phyloP scores from a whole-genome alignment of 2,888 invertebrate species.

The Biston stratarius region DNA sequence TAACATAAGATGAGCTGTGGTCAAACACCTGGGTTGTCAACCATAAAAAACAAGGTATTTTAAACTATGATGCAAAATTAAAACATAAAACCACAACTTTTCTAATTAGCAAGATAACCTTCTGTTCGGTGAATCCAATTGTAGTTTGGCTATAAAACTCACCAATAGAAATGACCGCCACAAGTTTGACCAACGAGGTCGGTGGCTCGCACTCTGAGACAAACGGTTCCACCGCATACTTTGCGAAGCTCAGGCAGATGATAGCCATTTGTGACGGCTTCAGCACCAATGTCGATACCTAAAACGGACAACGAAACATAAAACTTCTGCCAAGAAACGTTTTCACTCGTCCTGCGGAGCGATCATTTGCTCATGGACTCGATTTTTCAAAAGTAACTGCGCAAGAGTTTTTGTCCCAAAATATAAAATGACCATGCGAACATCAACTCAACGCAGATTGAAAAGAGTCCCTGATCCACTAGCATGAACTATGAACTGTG shows the following conservation, averaged over 20 bases:
- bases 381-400: neutral
- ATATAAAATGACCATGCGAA: no score
- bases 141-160: slow-evolving; percentile 45
- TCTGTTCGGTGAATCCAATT: neutral
- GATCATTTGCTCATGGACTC: neutral
- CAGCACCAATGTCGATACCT: slow-evolving; percentile 96
- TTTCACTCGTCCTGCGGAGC: neutral
- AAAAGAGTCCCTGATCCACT: no score
- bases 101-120: neutral
- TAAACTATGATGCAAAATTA: no score
- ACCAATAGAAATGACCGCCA: slow-evolving; percentile 95
- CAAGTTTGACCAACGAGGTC: slow-evolving; percentile 93
- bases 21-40: no score
- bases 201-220: slow-evolving; percentile 95
- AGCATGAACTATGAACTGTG: neutral
- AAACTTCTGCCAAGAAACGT: slow-evolving; percentile 3
- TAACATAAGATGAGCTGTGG: no score
- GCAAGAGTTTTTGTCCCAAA: no score
- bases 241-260: slow-evolving; percentile 96
- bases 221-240: slow-evolving; percentile 97
- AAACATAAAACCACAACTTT: no score
- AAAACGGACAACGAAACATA: slow-evolving; percentile 62
- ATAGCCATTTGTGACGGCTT: slow-evolving; percentile 98
- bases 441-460: no score
- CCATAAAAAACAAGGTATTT: no score